Evolutionary conservation across 2,113 vertebrate genomes (phyloP).

Genomic region (Oncorhynchus keta): DNA sequence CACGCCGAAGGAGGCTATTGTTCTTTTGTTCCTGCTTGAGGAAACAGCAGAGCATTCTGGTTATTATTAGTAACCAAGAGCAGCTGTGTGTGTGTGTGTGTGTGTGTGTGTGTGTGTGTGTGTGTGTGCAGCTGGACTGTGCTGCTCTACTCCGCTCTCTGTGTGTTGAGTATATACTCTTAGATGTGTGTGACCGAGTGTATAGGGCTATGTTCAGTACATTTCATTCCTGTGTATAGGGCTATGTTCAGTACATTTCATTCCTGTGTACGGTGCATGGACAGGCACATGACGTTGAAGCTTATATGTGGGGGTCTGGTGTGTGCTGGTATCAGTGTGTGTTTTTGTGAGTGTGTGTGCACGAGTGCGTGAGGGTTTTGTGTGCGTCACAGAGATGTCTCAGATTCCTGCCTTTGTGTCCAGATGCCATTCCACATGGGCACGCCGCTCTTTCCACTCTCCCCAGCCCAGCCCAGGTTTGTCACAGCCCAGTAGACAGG

Average conservation of each 20-base stretch:
- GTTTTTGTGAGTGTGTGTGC: background rate
- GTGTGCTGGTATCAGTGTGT: constrained; percentile 21
- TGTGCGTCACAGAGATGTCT: constrained; percentile 52
- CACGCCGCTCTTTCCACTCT: constrained; percentile 53
- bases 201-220: too few relatives aligned
- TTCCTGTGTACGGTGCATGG: background rate
- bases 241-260: too few relatives aligned
- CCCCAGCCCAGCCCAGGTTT: constrained; percentile 22
- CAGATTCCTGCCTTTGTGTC: constrained; percentile 74
- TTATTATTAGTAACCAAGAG: constrained; percentile 49
- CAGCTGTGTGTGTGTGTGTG: constrained; percentile 47
- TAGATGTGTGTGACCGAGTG: constrained; percentile 11
- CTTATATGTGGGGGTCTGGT: constrained; percentile 2
- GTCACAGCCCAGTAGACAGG: constrained; percentile 29
- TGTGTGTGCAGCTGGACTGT: constrained; percentile 34
- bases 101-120: too few relatives aligned
- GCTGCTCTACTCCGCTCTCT: constrained; percentile 5
- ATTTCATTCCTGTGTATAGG: too few relatives aligned
- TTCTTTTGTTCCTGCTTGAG: constrained; percentile 68
- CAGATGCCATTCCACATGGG: constrained; percentile 76
- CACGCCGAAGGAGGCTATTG: constrained; percentile 67
- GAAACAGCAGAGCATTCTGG: constrained; percentile 57
- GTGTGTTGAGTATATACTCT: constrained; percentile 15
- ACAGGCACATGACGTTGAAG: background rate
- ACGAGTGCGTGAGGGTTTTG: constrained; percentile 21